Base-by-base conservation (phyloP, 2,888 invertebrate species). In the Adela reaumurella region DNA sequence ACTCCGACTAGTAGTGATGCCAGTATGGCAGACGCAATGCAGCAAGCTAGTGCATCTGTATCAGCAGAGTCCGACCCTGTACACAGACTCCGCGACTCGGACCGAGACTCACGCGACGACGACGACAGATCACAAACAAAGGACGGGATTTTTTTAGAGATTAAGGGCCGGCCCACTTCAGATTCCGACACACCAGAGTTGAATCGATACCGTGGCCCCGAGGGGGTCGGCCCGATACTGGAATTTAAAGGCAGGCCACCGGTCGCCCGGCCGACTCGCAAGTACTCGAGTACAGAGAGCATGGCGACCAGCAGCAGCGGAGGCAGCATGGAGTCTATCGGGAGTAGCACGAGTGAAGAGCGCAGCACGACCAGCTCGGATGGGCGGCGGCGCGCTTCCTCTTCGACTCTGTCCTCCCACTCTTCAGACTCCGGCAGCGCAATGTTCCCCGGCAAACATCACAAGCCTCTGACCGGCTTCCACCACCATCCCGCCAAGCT, bases 271-370 rank as follows among this genome's bases (percentile, higher is more conserved):
- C 76, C 84, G 56, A 76, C 86, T 53, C 74, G 85, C 55, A 78
- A 78, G 56, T 89, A 86, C 67, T 89, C 88, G 6, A 92, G 92
- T 60, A 91, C 91, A 24, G 92, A 92, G 69, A 91, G 91, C 66
- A 90, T 92, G 85, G 90, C 90, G 28, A 91, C 90, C 6, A 92
- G 90, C 62, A 91, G 91, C 70, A 91, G 91, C 62, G 90, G 90
- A 47, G 91, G 90, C 43, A 92, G 92, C 67, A 88, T 93, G 87
- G 93, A 93, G 64, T 92, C 92, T 49, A 74, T 93, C 53, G 83
- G 90, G 54, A 92, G 92, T 69, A 91, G 90, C 65, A 92, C 91
- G 50, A 93, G 92, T 65, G 92, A 92, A 68, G 92, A 91, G 24
- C 92, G 91, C 62, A 81, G 91, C 58, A 92, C 92, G 62, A 91